Evolutionary conservation across 2,888 invertebrate species (phyloP), one percentile per base, ranked within the genome.

Genomic region (Campaea margaritaria): DNA sequence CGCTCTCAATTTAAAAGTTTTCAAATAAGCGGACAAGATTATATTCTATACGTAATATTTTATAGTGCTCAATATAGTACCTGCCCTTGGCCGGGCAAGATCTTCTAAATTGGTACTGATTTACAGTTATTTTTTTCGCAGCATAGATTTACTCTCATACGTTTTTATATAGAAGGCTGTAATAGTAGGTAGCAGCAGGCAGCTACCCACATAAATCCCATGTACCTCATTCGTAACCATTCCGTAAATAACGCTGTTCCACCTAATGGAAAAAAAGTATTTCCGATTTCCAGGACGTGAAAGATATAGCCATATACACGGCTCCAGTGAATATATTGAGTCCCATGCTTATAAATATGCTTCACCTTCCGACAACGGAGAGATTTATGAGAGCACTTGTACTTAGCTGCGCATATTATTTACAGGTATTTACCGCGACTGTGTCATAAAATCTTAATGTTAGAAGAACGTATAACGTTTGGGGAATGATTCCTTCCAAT

Each of bases 381-480:
- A 87, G 93, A 72, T 95, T 95, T 78, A 82, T 95, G 58, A 87
- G 95, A 64, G 93, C 94, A n/a, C 83, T 94, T 53, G 93, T 95
- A 55, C 78, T 95, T 49, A 95, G 94, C 74, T 93, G 94, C 69
- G 94, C 94, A 75, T 94, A 93, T 79, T 95, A 93, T 79, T 85
- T 94, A 68, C 94, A 94, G 87, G 94, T 94, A 83, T 67, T 7
- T 47, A 15, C 31, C 50, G 31, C 51, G 49, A 39, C 47, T 52
- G 54, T 59, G 36, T 52, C 54, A 50, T 54, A 57, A 54, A 47
- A n/a, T n/a, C n/a, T n/a, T n/a, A n/a, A n/a, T n/a, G n/a, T n/a
- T n/a, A n/a, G n/a, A n/a, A n/a, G n/a, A n/a, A n/a, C n/a, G n/a
- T 53, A 46, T 15, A 36, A 9, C 36, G 36, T 36, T 4, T 36